Evolutionary conservation across 2,113 vertebrate species (phyloP).

Genomic region (Alectura lathami): DNA sequence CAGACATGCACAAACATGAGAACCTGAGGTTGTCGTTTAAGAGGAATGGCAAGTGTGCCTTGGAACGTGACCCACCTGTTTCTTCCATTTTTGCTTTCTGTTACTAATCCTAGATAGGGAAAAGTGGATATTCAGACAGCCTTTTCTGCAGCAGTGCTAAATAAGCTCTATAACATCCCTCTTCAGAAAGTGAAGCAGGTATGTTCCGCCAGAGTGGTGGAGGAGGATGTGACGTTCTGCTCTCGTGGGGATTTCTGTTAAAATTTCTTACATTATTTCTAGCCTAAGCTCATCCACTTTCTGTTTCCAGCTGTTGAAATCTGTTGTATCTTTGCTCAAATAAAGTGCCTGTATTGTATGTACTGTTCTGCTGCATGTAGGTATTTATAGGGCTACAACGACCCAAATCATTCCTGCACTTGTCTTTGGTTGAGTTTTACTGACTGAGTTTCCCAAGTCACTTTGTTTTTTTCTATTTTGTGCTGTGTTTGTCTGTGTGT

Average conservation of each 20-base stretch:
- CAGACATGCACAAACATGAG: not conserved
- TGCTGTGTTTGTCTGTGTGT: too few species aligned
- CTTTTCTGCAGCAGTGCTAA: not conserved
- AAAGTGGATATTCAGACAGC: not conserved
- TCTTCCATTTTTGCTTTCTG: not conserved
- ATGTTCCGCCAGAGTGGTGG: not conserved
- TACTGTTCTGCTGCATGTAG: not conserved
- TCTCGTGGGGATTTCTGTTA: not conserved
- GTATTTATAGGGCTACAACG: not conserved
- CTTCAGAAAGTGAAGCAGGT: not conserved
- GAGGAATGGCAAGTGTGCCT: not conserved
- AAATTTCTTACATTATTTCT: not conserved
- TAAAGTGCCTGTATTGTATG: not conserved
- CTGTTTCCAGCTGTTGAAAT: not conserved
- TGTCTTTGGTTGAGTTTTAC: not conserved
- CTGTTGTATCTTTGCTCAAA: not conserved
- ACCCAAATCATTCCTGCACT: not conserved
- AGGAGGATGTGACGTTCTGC: accelerated
- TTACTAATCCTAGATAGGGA: not conserved
- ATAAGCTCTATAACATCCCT: not conserved
- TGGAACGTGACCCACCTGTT: not conserved
- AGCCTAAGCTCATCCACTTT: not conserved
- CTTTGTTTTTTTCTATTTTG: not conserved
- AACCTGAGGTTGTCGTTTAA: not conserved
- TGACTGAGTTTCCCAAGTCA: not conserved